A percentile compares a stretch with the other conserved stretches of the same genome.
Conservation (phyloP, 1,140 invertebrate species). For the Drosophila kurseongensis region DNA sequence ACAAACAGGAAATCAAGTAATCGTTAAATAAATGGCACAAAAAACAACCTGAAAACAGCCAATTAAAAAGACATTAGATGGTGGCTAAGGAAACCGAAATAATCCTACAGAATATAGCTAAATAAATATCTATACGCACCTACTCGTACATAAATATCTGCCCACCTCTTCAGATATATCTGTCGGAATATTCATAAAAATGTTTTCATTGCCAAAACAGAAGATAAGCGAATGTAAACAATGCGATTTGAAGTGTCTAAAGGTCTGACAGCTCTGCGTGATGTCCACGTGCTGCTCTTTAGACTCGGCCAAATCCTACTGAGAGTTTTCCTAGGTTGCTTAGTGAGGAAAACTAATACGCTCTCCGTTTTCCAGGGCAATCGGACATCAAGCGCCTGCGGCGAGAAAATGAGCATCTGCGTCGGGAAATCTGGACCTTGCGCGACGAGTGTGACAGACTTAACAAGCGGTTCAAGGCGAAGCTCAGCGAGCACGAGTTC, state of each 20-base stretch:
- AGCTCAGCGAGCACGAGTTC: slow-evolving; percentile 72
- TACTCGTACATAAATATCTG: slow-evolving; percentile 23
- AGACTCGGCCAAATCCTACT: slow-evolving; percentile 14
- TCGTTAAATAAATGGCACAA: slow-evolving; percentile 41
- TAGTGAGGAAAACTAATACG: not conserved
- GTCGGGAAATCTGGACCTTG: slow-evolving; percentile 93
- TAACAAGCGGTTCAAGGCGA: slow-evolving; percentile 86
- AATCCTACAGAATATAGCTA: slow-evolving; percentile 27
- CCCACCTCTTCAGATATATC: slow-evolving; percentile 30
- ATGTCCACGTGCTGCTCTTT: slow-evolving; percentile 45
- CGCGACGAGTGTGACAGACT: slow-evolving; percentile 94
- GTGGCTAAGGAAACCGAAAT: slow-evolving; percentile 46
- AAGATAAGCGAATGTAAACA: slow-evolving; percentile 69
- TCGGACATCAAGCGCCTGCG: slow-evolving; percentile 94
- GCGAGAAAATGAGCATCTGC: slow-evolving; percentile 93
- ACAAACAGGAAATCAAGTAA: slow-evolving; percentile 58
- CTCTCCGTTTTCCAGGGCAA: slow-evolving; percentile 87
- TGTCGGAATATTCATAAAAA: slow-evolving; percentile 28
- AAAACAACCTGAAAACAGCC: slow-evolving; percentile 49
- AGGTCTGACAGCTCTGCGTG: slow-evolving; percentile 40
- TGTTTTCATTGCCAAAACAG: slow-evolving; percentile 67
- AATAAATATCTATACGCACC: slow-evolving; percentile 23
- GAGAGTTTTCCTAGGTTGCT: not conserved
- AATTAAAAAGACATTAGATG: slow-evolving; percentile 75
- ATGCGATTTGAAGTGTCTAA: slow-evolving; percentile 59